These are phyloP conservation scores for Cataglyphis hispanica DNA, from an alignment of 1,140 invertebrate genomes.

Conservation along the genomic window DNA sequence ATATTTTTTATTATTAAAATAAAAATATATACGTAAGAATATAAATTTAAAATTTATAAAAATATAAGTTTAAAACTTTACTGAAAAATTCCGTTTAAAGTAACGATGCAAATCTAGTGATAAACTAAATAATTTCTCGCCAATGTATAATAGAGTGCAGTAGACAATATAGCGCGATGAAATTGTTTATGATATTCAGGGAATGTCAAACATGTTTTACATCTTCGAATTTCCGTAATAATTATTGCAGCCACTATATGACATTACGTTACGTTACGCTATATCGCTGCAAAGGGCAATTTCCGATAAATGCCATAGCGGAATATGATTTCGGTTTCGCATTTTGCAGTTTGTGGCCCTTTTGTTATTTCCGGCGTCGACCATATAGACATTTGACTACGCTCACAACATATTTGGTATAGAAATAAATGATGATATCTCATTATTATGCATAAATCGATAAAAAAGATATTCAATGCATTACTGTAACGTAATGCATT, in stretches of 20 bases:
- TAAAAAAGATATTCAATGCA: background rate
- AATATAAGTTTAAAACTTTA: background rate
- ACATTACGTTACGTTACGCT: background rate
- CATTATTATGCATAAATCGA: conserved; percentile 5
- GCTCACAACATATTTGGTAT: conserved; percentile 33
- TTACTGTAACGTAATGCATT: background rate
- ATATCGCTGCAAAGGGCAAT: conserved; percentile 33
- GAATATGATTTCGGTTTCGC: conserved; percentile 51
- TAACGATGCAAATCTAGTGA: background rate
- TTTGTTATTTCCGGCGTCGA: conserved; percentile 60
- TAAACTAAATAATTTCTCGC: background rate
- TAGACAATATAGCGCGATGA: background rate
- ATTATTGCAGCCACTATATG: conserved; percentile 16
- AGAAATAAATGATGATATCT: conserved; percentile 31
- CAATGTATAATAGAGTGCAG: background rate
- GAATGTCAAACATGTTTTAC: background rate
- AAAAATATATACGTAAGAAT: conserved; percentile 1
- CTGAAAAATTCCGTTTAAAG: background rate
- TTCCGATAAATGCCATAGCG: conserved; percentile 46
- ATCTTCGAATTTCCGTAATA: conserved; percentile 11
- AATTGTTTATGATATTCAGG: background rate
- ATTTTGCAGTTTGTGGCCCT: conserved; percentile 57
- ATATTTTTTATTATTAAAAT: background rate
- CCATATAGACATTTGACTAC: conserved; percentile 1
- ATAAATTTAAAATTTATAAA: too few species aligned